phyloP scores from a whole-genome alignment of 2,888 invertebrate genomes.

The Beris chalybata region DNA sequence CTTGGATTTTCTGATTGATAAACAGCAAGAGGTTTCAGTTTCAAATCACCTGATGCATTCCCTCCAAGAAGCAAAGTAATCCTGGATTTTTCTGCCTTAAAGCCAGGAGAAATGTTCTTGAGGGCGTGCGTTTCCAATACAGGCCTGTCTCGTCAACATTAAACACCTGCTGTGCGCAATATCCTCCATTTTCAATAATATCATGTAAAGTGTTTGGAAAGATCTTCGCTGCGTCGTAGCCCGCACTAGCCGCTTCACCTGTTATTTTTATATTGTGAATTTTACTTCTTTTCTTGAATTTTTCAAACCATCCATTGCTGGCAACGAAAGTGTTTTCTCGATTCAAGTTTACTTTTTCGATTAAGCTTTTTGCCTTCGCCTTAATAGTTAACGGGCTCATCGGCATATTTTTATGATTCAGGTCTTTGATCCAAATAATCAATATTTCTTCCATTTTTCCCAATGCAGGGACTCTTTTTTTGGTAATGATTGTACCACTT shows the following conservation, averaged over 20 bases:
- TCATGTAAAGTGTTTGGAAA: slow-evolving; percentile 17
- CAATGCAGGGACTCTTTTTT: slow-evolving; percentile 2
- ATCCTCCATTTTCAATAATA: slow-evolving; percentile 10
- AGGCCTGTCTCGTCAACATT: slow-evolving; percentile 3
- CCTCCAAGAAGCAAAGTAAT: too few species aligned
- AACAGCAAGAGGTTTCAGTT: too few species aligned
- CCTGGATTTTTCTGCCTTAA: slow-evolving; percentile 12
- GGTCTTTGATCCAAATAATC: slow-evolving; percentile 11
- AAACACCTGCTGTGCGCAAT: slow-evolving; percentile 27
- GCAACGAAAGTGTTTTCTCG: neutral
- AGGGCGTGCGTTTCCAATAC: slow-evolving; percentile 17
- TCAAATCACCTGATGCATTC: too few species aligned
- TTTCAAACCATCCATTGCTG: slow-evolving; percentile 2
- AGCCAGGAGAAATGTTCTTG: slow-evolving; percentile 7
- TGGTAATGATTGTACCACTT: slow-evolving; percentile 9
- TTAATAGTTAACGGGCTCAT: slow-evolving; percentile 1
- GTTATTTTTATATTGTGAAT: slow-evolving; percentile 17
- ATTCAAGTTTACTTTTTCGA: neutral
- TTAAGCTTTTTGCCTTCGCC: slow-evolving; percentile 5
- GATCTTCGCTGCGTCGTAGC: slow-evolving; percentile 10
- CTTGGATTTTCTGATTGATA: too few species aligned
- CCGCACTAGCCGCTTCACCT: slow-evolving; percentile 24
- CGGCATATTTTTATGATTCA: neutral
- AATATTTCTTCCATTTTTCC: slow-evolving; percentile 16
- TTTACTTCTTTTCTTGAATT: slow-evolving; percentile 20